Evolutionary conservation across 2,797 vertebrate genomes (phyloP), one percentile per base, ranked within the genome.

Genomic region (Chrosomus eos): DNA sequence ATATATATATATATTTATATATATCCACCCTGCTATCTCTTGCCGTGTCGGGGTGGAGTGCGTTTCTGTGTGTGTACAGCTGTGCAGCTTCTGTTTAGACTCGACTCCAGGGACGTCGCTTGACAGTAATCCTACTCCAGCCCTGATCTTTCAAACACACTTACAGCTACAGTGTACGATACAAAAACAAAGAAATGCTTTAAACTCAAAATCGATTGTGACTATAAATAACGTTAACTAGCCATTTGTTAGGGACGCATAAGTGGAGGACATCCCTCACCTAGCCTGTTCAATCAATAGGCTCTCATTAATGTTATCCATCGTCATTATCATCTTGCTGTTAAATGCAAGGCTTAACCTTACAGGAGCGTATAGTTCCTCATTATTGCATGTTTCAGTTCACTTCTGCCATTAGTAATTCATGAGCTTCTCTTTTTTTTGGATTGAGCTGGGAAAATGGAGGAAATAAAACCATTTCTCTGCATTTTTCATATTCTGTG

Each of bases 51-150:
- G 68, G 80, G 53, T 0, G 28, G 40, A 36, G 48, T 7, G 28
- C 51, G 23, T 31, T 78, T 51, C 18, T 67, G 55, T 60, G 45
- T 67, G 86, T 77, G 82, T 64, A 70, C 80, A 84, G 83, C 79
- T 77, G 64, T 80, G 73, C 76, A 70, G 82, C 86, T 83, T 75
- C 82, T 84, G 83, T 85, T 80, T 76, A 43, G 80, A 64, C 70
- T 78, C 40, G 58, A 74, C 82, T 87, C 86, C 55, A 71, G 81
- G 70, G 86, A 83, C 38, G 5, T 38, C 6, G 60, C 26, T 72
- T 80, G 81, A 83, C 70, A 80, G 81, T 74, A 67, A 82, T 87
- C 86, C 76, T 84, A 66, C 86, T 80, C 71, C 81, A 82, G 64
- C 85, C 43, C 60, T 45, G 79, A 62, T 86, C 80, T 84, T 84